Evolutionary conservation across 2,797 vertebrate species (phyloP).

Genomic region (Todus mexicanus): DNA sequence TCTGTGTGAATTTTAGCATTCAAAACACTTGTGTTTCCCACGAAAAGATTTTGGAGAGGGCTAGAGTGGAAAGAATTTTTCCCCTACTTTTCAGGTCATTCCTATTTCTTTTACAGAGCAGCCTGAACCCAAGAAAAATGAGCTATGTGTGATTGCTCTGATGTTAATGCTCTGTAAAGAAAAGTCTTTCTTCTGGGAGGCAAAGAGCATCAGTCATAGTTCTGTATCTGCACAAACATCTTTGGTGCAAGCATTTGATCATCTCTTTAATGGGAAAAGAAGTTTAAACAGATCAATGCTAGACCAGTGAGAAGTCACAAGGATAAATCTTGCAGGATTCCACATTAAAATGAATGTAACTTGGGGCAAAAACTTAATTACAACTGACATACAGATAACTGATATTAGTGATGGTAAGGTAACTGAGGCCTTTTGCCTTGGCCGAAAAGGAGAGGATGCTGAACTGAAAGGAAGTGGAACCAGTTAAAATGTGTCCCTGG

Average conservation of each 20-base stretch:
- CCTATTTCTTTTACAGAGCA: constrained; percentile 26
- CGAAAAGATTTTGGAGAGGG: constrained; percentile 62
- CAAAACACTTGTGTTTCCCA: constrained; percentile 74
- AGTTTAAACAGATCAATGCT: constrained; percentile 15
- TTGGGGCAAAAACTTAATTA: not conserved
- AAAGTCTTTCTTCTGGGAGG: not conserved
- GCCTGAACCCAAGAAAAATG: constrained; percentile 1
- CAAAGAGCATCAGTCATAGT: not conserved
- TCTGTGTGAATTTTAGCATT: constrained; percentile 76
- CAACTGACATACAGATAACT: not conserved
- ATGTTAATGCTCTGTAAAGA: constrained; percentile 16
- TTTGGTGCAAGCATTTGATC: not conserved
- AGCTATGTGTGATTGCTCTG: not conserved
- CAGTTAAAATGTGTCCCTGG: not conserved
- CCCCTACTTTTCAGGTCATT: constrained; percentile 47
- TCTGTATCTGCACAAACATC: not conserved
- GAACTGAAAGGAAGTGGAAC: not conserved
- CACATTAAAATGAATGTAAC: not conserved
- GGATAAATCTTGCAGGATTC: not conserved
- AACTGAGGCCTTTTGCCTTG: not conserved
- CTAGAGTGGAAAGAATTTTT: constrained; percentile 37
- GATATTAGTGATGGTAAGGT: not conserved
- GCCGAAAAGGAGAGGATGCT: not conserved
- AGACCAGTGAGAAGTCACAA: not conserved
- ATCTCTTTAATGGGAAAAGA: constrained; percentile 26